Conservation (phyloP, 2,113 vertebrate species). For the Thymallus thymallus region DNA sequence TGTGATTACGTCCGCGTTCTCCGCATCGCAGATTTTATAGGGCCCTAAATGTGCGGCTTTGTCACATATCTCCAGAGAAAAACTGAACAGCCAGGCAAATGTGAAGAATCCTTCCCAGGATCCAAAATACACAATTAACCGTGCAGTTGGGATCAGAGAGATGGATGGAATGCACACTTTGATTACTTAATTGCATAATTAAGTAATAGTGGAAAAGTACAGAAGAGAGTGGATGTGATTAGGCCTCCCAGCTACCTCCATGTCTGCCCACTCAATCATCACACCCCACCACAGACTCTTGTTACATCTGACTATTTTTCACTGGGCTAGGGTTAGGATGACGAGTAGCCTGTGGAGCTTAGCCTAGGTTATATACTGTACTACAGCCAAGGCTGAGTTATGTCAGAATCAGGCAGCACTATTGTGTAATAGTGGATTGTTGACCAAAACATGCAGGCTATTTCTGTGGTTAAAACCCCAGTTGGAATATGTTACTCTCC, state of each 20-base stretch:
- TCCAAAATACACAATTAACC: constrained; percentile 66
- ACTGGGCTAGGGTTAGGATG: background rate
- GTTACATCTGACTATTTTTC: constrained; percentile 47
- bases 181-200: constrained; percentile 57
- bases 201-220: constrained; percentile 55
- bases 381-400: background rate
- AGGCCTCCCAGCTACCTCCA: constrained; percentile 38
- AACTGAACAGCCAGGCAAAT: constrained; percentile 32
- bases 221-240: constrained; percentile 28
- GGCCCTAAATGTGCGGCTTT: constrained; percentile 17
- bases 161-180: constrained; percentile 51
- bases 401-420: background rate
- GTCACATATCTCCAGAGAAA: constrained; percentile 13
- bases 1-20: too few species aligned
- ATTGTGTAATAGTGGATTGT: too few species aligned
- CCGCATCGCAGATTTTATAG: too few species aligned
- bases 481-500: background rate
- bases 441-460: too few species aligned
- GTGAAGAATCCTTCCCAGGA: constrained; percentile 20
- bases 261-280: constrained; percentile 36
- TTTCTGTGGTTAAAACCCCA: too few species aligned
- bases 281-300: constrained; percentile 24
- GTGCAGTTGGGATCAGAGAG: constrained; percentile 39
- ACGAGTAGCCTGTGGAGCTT: background rate
- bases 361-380: background rate